Evolutionary conservation across 2,888 invertebrate genomes (phyloP), one percentile per base, ranked within the genome.

Genomic region (Lithophane socia): DNA sequence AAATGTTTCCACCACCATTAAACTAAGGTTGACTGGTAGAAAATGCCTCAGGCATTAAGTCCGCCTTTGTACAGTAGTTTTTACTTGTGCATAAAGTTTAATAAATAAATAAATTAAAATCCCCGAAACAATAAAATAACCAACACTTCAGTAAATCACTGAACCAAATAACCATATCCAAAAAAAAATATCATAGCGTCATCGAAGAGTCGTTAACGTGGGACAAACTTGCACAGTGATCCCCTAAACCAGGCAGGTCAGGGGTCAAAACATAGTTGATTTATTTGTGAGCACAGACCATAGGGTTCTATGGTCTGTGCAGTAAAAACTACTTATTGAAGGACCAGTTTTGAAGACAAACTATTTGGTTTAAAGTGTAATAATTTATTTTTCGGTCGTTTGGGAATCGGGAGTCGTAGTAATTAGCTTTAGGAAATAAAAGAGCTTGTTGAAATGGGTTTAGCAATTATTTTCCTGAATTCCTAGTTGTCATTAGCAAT

Each of bases 241-340:
- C 91, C 93, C 91, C 90, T 86, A 89, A 90, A 88, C 86, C 91
- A 86, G 80, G 87, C 83, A 85, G 94, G 94, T 92, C 92, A 90
- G 78, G 90, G 95, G 94, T 95, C 94, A 94, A 94, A 92, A 91
- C 91, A 92, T 92, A 88, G 93, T 93, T 93, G 94, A 94, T 94
- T 94, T 93, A 94, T 94, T 90, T 90, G 88, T 89, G 66, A 84
- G 83, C 79, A 67, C 52, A 83, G 67, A 76, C 71, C 75, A 52
- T 47, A 49, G 76, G 68, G 76, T 58, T 0, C 66, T 68, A 44
- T 73, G 77, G 74, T 71, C 79, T 79, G 70, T 76, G 73, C n/a
- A 69, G 85, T 63, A 85, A 67, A 77, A 63, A 73, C 52, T 65
- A 63, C 42, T 42, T 3, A 44, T 58, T 56, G 61, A 61, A 56